Evolutionary conservation across 2,113 vertebrate species (phyloP).

Genomic region (Hyperoodon ampullatus): DNA sequence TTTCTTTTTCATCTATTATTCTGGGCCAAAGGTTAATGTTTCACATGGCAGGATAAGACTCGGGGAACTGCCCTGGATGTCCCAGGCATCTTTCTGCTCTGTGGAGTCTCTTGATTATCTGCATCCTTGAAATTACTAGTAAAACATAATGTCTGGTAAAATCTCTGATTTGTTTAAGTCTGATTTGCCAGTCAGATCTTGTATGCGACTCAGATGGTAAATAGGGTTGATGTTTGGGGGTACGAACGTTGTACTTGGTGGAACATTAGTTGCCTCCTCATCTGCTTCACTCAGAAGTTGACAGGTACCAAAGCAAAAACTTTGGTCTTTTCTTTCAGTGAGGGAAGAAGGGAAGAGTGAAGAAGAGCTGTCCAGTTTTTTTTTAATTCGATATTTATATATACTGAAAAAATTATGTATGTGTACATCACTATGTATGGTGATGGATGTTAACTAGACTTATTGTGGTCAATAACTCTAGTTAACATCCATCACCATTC

Average conservation of each 20-base stretch:
- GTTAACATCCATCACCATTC: background rate
- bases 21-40: background rate
- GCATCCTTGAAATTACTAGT: background rate
- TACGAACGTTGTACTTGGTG: background rate
- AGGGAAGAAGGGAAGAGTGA: background rate
- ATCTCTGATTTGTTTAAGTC: background rate
- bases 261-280: background rate
- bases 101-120: background rate
- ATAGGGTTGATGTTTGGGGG: background rate
- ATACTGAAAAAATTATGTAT: background rate
- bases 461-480: background rate
- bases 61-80: background rate
- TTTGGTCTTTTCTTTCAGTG: background rate
- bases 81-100: background rate
- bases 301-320: background rate
- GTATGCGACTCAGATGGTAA: background rate
- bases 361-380: background rate
- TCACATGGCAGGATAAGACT: background rate
- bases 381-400: background rate
- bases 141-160: background rate
- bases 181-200: background rate
- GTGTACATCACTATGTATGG: background rate
- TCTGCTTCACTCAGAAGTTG: background rate
- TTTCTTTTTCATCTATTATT: background rate
- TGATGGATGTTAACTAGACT: background rate